Percentiles rank a stretch among this genome's conserved stretches.
Conservation (phyloP, 2,888 invertebrate species). For the Entomobrya proxima region DNA sequence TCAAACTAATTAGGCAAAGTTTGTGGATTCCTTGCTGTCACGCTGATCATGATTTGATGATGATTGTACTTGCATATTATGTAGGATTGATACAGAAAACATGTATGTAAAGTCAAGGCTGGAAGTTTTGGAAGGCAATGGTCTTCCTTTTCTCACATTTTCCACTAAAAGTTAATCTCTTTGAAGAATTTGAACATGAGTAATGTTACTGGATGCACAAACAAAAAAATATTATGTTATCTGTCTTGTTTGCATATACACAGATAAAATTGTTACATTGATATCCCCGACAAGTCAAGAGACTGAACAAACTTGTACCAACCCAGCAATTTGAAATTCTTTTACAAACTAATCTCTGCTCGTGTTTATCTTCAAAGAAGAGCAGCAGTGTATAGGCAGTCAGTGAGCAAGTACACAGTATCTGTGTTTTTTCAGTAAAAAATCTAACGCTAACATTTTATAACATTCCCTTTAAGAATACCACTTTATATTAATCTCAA, state of each 20-base stretch:
- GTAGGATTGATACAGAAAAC: constrained; percentile 20
- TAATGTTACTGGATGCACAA: background rate
- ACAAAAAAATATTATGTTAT: constrained; percentile 22
- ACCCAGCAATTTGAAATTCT: background rate
- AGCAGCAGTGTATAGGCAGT: too few species aligned
- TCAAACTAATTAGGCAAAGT: constrained; percentile 34
- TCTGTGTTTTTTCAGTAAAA: too few species aligned
- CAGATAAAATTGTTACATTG: constrained; percentile 8
- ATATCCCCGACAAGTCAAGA: too few species aligned
- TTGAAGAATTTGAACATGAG: too few species aligned
- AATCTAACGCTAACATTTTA: too few species aligned
- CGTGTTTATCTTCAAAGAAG: background rate
- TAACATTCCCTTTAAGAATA: too few species aligned
- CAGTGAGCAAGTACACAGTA: too few species aligned
- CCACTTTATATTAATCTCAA: constrained; percentile 38
- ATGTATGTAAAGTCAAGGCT: constrained; percentile 28
- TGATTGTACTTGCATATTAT: constrained; percentile 4
- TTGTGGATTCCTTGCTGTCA: constrained; percentile 29
- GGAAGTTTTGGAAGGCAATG: background rate
- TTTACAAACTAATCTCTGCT: background rate
- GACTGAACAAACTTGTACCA: too few species aligned
- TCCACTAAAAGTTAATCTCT: background rate
- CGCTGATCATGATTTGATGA: background rate
- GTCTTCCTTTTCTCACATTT: constrained; percentile 2
- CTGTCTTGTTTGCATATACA: constrained; percentile 29